Evolutionary conservation across 2,113 vertebrate genomes (phyloP), one percentile per base, ranked within the genome.

Genomic region (Poecilia latipinna): DNA sequence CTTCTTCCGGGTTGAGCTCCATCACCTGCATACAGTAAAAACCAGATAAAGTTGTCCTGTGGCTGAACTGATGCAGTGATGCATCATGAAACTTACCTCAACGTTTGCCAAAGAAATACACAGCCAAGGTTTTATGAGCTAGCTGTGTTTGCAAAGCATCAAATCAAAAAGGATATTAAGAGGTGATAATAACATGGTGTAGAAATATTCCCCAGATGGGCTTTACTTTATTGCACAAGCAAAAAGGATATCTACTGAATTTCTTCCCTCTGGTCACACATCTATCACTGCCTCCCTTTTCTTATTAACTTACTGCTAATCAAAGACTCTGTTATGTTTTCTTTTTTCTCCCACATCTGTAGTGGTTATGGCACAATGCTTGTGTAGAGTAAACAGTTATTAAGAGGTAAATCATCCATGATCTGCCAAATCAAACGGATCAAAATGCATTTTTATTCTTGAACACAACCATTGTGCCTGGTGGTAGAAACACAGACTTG

Each of bases 191-290:
- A 65, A 64, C 19, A 26, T 15, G 67, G 60, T 73, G 32, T 12
- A 15, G 28, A 65, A 57, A 26, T 15, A 5, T 35, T 69, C 1
- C 48, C 31, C 28, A 65, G 61, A 8, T n/a, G 11, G 32, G 2
- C n/a, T 57, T 51, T 51, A 42, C n/a, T 57, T 37, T 61, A 33
- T 61, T 17, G 54, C 22, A 22, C 28, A 26, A 32, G 22, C 65
- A 63, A 24, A 12, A 19, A 22, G 19, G 29, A 33, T 57, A 13
- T 32, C 44, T n/a, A 62, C 28, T 63, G 15, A 17, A 57, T 66
- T 68, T 65, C 35, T 62, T 72, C 24, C 75, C 29, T 72, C 35
- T 54, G 61, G 51, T 79, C 29, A 44, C 67, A 83, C 66, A 75
- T 68, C 11, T 62, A 2, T 29, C 61, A 0, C 13, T 70, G 0